phyloP scores from a whole-genome alignment of 2,113 vertebrate genomes.

The Apteryx mantelli region DNA sequence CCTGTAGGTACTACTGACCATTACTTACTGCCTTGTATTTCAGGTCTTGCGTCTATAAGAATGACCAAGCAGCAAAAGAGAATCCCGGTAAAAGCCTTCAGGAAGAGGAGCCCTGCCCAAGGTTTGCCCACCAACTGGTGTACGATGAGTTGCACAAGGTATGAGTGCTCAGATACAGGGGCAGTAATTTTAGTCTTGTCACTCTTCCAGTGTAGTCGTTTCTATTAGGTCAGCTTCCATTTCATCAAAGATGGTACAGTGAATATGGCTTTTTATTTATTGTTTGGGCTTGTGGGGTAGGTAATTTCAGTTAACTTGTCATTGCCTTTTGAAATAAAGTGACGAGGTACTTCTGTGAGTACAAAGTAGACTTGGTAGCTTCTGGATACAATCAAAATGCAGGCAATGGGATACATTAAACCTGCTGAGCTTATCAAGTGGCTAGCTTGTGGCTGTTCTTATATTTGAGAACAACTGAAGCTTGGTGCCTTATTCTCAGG shows the following conservation, averaged over 20 bases:
- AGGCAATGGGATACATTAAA: not conserved
- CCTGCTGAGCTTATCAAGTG: not conserved
- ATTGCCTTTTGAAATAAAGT: not conserved
- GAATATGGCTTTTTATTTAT: not conserved
- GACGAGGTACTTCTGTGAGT: not conserved
- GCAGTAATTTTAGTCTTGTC: not conserved
- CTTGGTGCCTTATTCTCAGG: not conserved
- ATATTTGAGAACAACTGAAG: not conserved
- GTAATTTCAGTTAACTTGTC: not conserved
- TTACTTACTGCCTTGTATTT: slow-evolving; percentile 40
- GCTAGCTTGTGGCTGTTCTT: not conserved
- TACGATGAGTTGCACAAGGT: slow-evolving; percentile 99
- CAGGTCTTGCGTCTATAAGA: slow-evolving; percentile 99
- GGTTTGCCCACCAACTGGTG: slow-evolving; percentile 97
- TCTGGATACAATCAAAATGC: not conserved
- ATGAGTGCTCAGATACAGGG: not conserved
- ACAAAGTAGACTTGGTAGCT: not conserved
- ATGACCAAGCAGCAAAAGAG: slow-evolving; percentile 96
- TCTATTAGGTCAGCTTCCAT: not conserved
- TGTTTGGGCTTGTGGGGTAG: not conserved
- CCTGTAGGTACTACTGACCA: not conserved
- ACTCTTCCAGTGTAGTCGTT: not conserved
- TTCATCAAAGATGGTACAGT: not conserved
- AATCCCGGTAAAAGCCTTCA: slow-evolving; percentile 92
- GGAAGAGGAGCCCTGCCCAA: slow-evolving; percentile 98